These are phyloP conservation scores for Phrynocephalus guinanensis DNA, from an alignment of 2,797 vertebrate species.

Conservation along the genomic window DNA sequence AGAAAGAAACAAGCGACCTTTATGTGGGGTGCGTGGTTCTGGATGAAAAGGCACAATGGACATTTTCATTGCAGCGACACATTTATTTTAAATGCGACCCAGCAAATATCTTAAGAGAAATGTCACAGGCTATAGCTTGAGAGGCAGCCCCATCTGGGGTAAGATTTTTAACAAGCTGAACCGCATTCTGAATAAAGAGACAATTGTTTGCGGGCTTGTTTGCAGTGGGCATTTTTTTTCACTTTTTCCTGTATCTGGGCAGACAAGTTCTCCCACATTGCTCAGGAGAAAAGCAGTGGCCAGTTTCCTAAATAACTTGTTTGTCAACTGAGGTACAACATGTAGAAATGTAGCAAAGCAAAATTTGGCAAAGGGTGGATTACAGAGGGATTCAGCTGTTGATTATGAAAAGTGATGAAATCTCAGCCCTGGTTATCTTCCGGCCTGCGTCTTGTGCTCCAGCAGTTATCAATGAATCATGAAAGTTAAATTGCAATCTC, in stretches of 20 bases:
- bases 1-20: conserved; percentile 70
- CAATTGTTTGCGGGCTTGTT: conserved; percentile 70
- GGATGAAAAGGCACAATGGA: conserved; percentile 69
- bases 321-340: conserved; percentile 40
- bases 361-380: conserved; percentile 46
- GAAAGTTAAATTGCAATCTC: conserved; percentile 61
- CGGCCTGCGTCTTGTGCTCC: conserved; percentile 45
- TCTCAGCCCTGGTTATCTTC: conserved; percentile 50
- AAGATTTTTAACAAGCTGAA: conserved; percentile 62
- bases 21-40: conserved; percentile 74
- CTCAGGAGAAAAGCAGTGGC: conserved; percentile 56
- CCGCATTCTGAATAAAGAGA: conserved; percentile 76
- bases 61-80: conserved; percentile 75
- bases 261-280: conserved; percentile 72
- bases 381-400: conserved; percentile 23
- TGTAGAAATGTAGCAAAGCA: conserved; percentile 31
- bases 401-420: conserved; percentile 24
- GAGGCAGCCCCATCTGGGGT: conserved; percentile 70
- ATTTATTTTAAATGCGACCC: conserved; percentile 69
- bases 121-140: conserved; percentile 76
- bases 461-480: conserved; percentile 53
- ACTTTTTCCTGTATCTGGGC: conserved; percentile 64
- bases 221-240: conserved; percentile 68
- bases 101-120: conserved; percentile 77
- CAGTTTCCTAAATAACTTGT: conserved; percentile 61